A percentile compares a stretch with the other conserved stretches of the same genome.
These are phyloP conservation scores for Lutra lutra DNA, from an alignment of 2,797 vertebrate genomes.

Conservation along the genomic window DNA sequence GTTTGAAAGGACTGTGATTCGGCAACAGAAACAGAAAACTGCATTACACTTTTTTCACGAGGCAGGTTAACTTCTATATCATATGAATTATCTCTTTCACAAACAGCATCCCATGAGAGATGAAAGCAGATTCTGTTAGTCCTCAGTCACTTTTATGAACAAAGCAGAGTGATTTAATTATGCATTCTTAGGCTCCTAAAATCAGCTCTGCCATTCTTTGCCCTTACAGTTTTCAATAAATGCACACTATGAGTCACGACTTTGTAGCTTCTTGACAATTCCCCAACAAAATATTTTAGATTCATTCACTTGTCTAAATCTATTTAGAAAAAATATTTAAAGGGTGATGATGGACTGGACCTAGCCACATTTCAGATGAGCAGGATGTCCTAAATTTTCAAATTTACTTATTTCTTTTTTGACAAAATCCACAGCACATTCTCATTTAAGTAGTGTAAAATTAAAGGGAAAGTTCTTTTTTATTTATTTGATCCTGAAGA, in stretches of 20 bases:
- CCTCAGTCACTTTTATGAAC: slow-evolving; percentile 10
- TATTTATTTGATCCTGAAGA: slow-evolving; percentile 37
- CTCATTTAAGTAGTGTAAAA: not conserved
- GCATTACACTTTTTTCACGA: not conserved
- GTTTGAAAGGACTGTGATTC: slow-evolving; percentile 38
- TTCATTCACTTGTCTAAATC: slow-evolving; percentile 12
- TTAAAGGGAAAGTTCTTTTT: not conserved
- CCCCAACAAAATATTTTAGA: not conserved
- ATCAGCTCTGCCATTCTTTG: not conserved
- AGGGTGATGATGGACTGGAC: not conserved
- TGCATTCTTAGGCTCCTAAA: slow-evolving; percentile 1
- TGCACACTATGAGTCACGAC: not conserved
- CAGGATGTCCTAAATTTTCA: not conserved
- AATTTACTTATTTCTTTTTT: slow-evolving; percentile 26
- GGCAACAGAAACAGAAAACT: not conserved
- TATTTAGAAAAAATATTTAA: not conserved
- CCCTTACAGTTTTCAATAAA: slow-evolving; percentile 1
- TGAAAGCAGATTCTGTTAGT: not conserved
- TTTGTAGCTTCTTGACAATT: not conserved
- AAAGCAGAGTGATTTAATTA: slow-evolving; percentile 28
- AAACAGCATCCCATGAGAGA: not conserved
- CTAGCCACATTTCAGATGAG: not conserved
- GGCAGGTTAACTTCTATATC: not conserved
- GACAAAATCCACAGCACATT: not conserved
- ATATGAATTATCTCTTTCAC: not conserved